These are phyloP conservation scores for Xestia rhomboidea DNA, from an alignment of 2,888 invertebrate species.

Conservation along the genomic window DNA sequence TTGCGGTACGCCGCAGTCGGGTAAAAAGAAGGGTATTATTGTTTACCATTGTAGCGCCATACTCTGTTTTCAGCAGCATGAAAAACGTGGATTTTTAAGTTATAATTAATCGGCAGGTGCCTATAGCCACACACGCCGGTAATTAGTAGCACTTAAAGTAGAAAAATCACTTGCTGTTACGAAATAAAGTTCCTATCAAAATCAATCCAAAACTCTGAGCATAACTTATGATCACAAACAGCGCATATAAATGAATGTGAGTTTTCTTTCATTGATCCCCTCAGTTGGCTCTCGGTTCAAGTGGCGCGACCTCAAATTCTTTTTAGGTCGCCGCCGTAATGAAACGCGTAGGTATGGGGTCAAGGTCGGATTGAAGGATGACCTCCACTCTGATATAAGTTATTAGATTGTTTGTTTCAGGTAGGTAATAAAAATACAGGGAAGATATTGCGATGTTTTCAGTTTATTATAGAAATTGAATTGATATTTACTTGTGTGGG, in stretches of 20 bases:
- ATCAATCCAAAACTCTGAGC: too few species aligned
- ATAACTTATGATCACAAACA: not conserved
- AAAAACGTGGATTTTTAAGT: too few species aligned
- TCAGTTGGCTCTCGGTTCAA: conserved; percentile 35
- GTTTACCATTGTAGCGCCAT: too few species aligned
- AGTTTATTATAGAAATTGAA: conserved; percentile 9
- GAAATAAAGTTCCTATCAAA: too few species aligned
- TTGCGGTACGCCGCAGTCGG: too few species aligned
- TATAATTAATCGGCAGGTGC: too few species aligned
- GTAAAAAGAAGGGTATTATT: too few species aligned
- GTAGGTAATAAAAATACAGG: conserved; percentile 29
- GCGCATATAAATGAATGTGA: conserved; percentile 7
- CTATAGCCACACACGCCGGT: too few species aligned
- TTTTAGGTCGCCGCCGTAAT: conserved; percentile 57
- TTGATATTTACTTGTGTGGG: not conserved
- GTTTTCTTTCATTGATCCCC: conserved; percentile 39
- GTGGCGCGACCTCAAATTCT: conserved; percentile 56
- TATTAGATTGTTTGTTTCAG: conserved; percentile 23
- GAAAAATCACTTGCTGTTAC: too few species aligned
- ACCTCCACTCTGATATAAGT: conserved; percentile 12
- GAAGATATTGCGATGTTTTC: not conserved
- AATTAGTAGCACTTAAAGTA: too few species aligned
- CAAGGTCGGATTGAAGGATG: conserved; percentile 56
- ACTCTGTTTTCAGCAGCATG: too few species aligned
- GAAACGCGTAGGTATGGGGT: conserved; percentile 51